These are phyloP conservation scores for Accipiter virgatus DNA, from an alignment of 2,113 vertebrate species.

Conservation along the genomic window DNA sequence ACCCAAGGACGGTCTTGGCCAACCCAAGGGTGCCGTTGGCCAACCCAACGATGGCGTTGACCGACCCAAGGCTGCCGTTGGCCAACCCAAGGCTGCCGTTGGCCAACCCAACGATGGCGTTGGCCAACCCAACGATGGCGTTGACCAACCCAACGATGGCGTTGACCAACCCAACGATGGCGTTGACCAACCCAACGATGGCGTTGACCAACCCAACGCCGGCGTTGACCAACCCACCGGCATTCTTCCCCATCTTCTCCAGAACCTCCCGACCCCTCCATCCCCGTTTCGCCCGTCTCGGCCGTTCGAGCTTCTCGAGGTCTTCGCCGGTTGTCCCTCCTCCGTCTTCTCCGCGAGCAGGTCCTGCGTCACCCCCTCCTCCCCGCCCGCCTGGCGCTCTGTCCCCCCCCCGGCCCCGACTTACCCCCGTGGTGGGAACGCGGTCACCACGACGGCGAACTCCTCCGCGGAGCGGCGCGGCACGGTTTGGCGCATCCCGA, in stretches of 20 bases:
- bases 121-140: too few relatives aligned
- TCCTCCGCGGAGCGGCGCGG: fast-evolving
- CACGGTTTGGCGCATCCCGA: neutral
- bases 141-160: neutral
- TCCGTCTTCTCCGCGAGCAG: neutral
- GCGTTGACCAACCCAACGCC: too few relatives aligned
- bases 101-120: too few relatives aligned
- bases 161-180: neutral
- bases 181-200: neutral
- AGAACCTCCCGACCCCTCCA: neutral
- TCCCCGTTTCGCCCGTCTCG: neutral
- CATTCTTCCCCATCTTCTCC: neutral
- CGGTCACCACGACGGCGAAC: neutral
- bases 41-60: fast-evolving
- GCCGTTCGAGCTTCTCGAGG: neutral
- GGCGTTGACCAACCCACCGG: too few relatives aligned
- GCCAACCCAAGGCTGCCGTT: too few relatives aligned
- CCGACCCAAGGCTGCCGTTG: too few relatives aligned
- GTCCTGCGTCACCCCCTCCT: neutral
- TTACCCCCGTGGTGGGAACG: neutral
- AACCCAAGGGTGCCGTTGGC: neutral
- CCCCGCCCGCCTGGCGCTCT: neutral
- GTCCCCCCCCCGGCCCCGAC: neutral
- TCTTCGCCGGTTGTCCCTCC: neutral
- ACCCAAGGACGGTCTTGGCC: too few relatives aligned